Conservation (phyloP, 2,888 invertebrate genomes). For the Agonopterix alstromeriana region DNA sequence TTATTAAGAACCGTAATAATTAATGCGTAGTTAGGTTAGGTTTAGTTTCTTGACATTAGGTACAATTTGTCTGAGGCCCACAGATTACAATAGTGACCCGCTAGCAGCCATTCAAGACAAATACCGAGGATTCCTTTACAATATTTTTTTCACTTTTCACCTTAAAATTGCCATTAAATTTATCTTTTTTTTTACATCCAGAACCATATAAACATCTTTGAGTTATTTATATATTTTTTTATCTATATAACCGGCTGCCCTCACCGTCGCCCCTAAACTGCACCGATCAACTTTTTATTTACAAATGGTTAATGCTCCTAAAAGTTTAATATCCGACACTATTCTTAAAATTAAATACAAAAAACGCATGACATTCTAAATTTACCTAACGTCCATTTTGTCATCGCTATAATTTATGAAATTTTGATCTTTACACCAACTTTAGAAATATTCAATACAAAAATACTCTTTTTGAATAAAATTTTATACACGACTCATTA, state of each 20-base stretch:
- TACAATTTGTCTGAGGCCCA: conserved; percentile 66
- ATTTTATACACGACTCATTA: conserved; percentile 75
- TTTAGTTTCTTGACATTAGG: conserved; percentile 61
- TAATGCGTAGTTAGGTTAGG: conserved; percentile 72
- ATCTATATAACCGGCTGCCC: conserved; percentile 64
- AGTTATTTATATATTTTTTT: conserved; percentile 75
- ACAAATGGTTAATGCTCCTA: conserved; percentile 84
- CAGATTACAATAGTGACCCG: conserved; percentile 74
- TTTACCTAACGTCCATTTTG: conserved; percentile 71
- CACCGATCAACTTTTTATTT: conserved; percentile 72
- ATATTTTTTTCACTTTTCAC: conserved; percentile 46
- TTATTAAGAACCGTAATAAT: conserved; percentile 72
- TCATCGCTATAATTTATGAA: conserved; percentile 76
- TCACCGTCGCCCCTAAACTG: conserved; percentile 43
- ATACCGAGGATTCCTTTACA: conserved; percentile 68
- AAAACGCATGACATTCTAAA: conserved; percentile 75
- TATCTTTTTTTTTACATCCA: conserved; percentile 71
- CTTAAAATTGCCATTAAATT: conserved; percentile 68
- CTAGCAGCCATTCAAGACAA: conserved; percentile 68
- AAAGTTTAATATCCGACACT: conserved; percentile 80
- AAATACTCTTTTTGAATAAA: conserved; percentile 78
- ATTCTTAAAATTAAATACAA: conserved; percentile 79
- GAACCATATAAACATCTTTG: conserved; percentile 78
- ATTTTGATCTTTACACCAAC: conserved; percentile 78
- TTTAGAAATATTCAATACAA: conserved; percentile 79